phyloP scores from a whole-genome alignment of 2,113 vertebrate species.

The human region DNA sequence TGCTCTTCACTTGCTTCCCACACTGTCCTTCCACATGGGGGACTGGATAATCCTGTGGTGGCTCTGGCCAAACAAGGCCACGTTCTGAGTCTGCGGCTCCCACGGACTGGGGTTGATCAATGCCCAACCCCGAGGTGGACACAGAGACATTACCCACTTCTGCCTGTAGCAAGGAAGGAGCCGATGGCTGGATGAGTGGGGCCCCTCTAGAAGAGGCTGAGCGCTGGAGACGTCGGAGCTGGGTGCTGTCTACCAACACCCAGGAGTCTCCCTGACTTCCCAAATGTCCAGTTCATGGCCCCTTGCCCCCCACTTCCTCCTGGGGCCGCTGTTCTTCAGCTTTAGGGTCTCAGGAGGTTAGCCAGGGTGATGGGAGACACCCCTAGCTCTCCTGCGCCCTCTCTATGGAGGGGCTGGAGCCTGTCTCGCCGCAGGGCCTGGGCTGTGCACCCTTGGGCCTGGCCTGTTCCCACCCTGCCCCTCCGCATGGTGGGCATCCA shows the following conservation, averaged over 20 bases:
- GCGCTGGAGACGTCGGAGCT: accelerated
- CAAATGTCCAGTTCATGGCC: not conserved
- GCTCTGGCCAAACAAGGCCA: not conserved
- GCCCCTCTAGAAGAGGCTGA: too few relatives aligned
- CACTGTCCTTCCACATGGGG: accelerated
- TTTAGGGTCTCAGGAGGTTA: not conserved
- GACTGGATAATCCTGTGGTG: not conserved
- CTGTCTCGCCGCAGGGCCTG: not conserved
- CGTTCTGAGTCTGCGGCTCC: not conserved
- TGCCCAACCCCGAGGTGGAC: accelerated
- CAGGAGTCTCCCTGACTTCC: not conserved
- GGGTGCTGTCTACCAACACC: too few relatives aligned
- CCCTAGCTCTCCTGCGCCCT: not conserved
- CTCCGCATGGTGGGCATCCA: too few relatives aligned
- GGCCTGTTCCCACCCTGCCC: accelerated
- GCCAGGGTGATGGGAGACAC: too few relatives aligned
- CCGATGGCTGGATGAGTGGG: not conserved
- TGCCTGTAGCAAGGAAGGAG: accelerated
- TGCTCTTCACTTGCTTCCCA: not conserved
- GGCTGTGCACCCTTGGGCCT: accelerated
- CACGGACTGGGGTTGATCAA: too few relatives aligned
- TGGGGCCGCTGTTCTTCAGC: too few relatives aligned
- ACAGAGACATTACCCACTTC: not conserved
- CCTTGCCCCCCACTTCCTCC: not conserved
- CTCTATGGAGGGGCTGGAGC: not conserved